phyloP scores from a whole-genome alignment of 2,888 invertebrate species.

The Drosophila trichaetosa region DNA sequence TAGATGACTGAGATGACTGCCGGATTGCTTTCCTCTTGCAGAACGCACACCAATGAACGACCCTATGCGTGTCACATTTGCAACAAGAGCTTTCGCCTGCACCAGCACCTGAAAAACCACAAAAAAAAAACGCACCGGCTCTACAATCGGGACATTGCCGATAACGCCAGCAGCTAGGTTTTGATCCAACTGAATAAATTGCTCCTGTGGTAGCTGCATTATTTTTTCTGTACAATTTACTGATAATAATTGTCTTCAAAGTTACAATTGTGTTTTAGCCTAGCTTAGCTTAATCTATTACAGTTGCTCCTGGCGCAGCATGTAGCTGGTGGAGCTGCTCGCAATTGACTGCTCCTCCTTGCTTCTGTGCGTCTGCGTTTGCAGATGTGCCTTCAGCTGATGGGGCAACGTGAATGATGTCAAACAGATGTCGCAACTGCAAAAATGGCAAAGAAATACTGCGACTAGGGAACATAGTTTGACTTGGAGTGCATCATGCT shows the following conservation, averaged over 20 bases:
- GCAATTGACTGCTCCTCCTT: slow-evolving; percentile 61
- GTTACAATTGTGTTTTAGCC: background rate
- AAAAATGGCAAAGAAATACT: slow-evolving; percentile 5
- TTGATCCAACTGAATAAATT: background rate
- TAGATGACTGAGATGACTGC: background rate
- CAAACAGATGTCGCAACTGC: slow-evolving; percentile 78
- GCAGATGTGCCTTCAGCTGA: slow-evolving; percentile 82
- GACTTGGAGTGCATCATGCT: slow-evolving; percentile 49
- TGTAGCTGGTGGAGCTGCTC: slow-evolving; percentile 18
- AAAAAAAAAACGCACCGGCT: slow-evolving; percentile 54
- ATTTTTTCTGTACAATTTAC: background rate
- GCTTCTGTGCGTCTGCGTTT: slow-evolving; percentile 80
- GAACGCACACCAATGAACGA: slow-evolving; percentile 82
- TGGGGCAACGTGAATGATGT: slow-evolving; percentile 82
- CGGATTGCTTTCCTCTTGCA: slow-evolving; percentile 20
- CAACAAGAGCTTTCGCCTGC: slow-evolving; percentile 82
- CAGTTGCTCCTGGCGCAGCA: slow-evolving; percentile 3
- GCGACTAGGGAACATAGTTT: background rate
- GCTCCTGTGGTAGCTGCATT: slow-evolving; percentile 36
- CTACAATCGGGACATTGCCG: slow-evolving; percentile 34
- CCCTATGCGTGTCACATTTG: slow-evolving; percentile 80
- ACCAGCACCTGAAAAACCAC: slow-evolving; percentile 82
- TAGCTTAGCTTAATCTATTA: slow-evolving; percentile 21
- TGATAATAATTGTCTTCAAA: background rate
- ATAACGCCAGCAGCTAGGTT: slow-evolving; percentile 15